Percentiles rank a stretch among this genome's conserved stretches.
phyloP scores from a whole-genome alignment of 2,113 vertebrate species.

The Monopterus albus region DNA sequence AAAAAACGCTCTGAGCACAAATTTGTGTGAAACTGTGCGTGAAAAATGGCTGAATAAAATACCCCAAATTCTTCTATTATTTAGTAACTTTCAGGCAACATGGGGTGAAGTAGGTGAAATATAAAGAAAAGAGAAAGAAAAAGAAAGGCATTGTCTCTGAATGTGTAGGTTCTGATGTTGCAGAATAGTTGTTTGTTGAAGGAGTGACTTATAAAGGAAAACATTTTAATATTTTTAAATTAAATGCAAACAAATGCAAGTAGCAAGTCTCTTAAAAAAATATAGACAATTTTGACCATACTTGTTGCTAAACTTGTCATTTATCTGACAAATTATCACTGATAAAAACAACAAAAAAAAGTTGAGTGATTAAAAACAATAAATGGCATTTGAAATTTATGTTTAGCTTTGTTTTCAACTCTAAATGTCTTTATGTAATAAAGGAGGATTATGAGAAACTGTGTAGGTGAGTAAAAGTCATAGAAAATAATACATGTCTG shows the following conservation, averaged over 20 bases:
- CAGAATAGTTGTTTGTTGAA: neutral
- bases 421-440: too few species aligned
- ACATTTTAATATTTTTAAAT: neutral
- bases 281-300: neutral
- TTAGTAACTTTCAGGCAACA: conserved; percentile 75
- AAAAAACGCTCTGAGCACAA: conserved; percentile 77
- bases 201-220: neutral
- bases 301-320: neutral
- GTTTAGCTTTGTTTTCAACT: too few species aligned
- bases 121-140: conserved; percentile 18
- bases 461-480: too few species aligned
- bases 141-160: conserved; percentile 29
- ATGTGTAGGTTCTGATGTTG: conserved; percentile 10
- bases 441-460: neutral
- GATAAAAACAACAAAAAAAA: neutral
- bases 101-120: conserved; percentile 61
- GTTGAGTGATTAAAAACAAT: too few species aligned
- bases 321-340: neutral
- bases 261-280: neutral
- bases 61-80: conserved; percentile 82
- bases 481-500: neutral
- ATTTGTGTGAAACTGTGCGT: conserved; percentile 83
- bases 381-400: too few species aligned
- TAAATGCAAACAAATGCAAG: neutral
- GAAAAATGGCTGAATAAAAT: conserved; percentile 80